Conservation (phyloP, 2,888 invertebrate genomes). For the Drosophila yooni region DNA sequence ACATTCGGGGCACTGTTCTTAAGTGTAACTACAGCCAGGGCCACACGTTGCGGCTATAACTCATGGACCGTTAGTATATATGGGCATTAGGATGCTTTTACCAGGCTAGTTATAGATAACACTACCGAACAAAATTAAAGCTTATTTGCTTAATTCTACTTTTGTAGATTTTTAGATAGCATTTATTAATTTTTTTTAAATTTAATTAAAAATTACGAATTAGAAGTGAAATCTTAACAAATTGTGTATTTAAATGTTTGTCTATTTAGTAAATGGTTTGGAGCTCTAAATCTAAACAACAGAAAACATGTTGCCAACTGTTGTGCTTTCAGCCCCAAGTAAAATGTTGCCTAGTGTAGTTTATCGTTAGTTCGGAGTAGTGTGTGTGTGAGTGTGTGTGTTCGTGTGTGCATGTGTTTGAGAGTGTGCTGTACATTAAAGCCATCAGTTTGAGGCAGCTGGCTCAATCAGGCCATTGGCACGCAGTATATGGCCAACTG, state of each 20-base stretch:
- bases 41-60: slow-evolving; percentile 77
- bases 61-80: slow-evolving; percentile 60
- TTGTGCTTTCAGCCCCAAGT: background rate
- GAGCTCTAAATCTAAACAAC: background rate
- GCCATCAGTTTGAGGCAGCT: slow-evolving; percentile 37
- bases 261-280: background rate
- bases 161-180: background rate
- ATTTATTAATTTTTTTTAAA: too few species aligned
- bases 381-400: background rate
- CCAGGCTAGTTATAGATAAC: slow-evolving; percentile 59
- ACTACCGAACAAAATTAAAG: slow-evolving; percentile 32
- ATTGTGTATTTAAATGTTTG: background rate
- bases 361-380: slow-evolving; percentile 30
- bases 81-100: slow-evolving; percentile 69
- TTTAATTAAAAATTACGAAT: background rate
- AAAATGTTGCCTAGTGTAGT: slow-evolving; percentile 37
- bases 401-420: background rate
- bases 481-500: slow-evolving; percentile 20
- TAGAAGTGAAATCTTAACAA: background rate
- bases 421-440: slow-evolving; percentile 36
- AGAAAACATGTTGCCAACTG: background rate
- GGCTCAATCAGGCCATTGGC: slow-evolving; percentile 44
- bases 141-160: background rate
- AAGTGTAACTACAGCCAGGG: slow-evolving; percentile 71
- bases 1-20: slow-evolving; percentile 45